phyloP scores from a whole-genome alignment of 2,888 invertebrate species.

The Bombylius discolor region DNA sequence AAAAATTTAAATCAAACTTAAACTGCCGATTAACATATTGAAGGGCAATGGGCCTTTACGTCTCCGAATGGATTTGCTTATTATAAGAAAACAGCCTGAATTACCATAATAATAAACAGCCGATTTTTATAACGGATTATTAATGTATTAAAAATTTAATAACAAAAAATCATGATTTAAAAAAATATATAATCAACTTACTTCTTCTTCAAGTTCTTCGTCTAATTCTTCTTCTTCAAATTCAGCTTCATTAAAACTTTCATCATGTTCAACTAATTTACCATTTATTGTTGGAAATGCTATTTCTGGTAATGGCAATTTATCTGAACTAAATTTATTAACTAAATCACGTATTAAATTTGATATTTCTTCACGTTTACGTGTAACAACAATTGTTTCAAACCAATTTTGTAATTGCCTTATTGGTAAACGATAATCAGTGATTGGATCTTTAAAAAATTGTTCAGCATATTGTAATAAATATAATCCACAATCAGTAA shows the following conservation, averaged over 20 bases:
- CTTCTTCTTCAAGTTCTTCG: constrained; percentile 36
- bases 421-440: constrained; percentile 71
- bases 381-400: constrained; percentile 64
- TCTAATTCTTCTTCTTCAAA: constrained; percentile 43
- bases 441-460: constrained; percentile 79
- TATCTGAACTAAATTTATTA: constrained; percentile 55
- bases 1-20: no score
- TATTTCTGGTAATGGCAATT: constrained; percentile 54
- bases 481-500: constrained; percentile 92
- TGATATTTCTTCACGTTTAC: constrained; percentile 78
- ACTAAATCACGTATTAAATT: constrained; percentile 62
- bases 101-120: no score
- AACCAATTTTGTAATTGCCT: constrained; percentile 78
- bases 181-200: constrained; percentile 10
- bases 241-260: constrained; percentile 40
- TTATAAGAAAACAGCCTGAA: no score
- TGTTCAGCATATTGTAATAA: constrained; percentile 92
- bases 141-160: not conserved
- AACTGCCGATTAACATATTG: no score
- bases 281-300: constrained; percentile 66
- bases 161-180: not conserved
- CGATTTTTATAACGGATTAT: no score
- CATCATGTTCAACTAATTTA: constrained; percentile 45
- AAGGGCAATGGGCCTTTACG: no score
- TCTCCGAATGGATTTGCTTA: no score